Percentiles rank a stretch among this genome's conserved stretches.
Conservation (phyloP, 2,113 vertebrate genomes). For the Sebastes fasciatus region DNA sequence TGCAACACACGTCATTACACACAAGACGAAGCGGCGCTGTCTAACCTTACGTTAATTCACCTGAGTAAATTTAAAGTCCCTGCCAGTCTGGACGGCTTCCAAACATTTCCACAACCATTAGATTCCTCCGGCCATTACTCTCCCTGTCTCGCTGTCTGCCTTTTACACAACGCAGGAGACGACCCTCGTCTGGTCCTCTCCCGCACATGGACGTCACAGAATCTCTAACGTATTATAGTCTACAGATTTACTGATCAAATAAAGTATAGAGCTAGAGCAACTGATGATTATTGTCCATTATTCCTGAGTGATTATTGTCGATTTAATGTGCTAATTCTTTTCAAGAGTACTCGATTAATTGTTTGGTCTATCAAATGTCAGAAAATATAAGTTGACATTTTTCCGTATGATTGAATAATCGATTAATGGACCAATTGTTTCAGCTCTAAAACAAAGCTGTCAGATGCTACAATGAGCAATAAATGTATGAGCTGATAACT, state of each 20-base stretch:
- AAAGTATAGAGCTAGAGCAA: neutral
- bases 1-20: slow-evolving; percentile 50
- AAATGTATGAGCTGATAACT: neutral
- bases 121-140: slow-evolving; percentile 59
- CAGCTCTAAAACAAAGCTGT: neutral
- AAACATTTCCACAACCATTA: slow-evolving; percentile 74
- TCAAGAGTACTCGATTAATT: neutral
- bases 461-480: no score
- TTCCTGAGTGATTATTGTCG: neutral
- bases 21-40: slow-evolving; percentile 57
- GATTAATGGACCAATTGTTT: neutral
- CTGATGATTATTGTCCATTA: neutral
- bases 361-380: neutral
- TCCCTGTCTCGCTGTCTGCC: slow-evolving; percentile 37
- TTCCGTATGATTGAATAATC: neutral
- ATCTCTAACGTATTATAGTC: neutral
- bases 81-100: slow-evolving; percentile 68
- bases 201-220: slow-evolving; percentile 20
- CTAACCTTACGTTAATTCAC: slow-evolving; percentile 64
- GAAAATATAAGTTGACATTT: neutral
- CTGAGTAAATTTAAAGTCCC: slow-evolving; percentile 55
- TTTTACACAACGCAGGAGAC: slow-evolving; percentile 37
- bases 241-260: neutral
- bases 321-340: neutral
- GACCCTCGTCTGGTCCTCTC: slow-evolving; percentile 8